phyloP scores from a whole-genome alignment of 2,797 vertebrate species.

The Sciurus carolinensis region DNA sequence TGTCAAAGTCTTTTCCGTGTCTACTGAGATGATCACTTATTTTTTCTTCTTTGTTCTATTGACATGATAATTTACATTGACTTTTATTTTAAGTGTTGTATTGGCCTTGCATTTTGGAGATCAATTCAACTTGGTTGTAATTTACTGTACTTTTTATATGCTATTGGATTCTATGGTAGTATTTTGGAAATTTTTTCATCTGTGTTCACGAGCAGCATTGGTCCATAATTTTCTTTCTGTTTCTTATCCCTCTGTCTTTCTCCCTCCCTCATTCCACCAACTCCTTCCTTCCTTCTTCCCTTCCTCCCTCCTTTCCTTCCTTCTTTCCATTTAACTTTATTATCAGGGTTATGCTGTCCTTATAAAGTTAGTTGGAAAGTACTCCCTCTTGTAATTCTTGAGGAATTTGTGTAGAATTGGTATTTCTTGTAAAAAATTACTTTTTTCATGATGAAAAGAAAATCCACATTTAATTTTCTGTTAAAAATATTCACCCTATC shows the following conservation, averaged over 20 bases:
- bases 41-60: neutral
- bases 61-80: neutral
- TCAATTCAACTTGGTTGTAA: neutral
- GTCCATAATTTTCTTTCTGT: neutral
- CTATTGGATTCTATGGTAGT: neutral
- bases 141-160: neutral
- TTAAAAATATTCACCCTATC: neutral
- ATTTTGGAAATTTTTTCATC: neutral
- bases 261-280: neutral
- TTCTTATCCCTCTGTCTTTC: neutral
- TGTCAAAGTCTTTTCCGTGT: neutral
- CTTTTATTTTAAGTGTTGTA: neutral
- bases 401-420: neutral
- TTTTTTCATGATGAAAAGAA: constrained; percentile 8
- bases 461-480: neutral
- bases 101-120: neutral
- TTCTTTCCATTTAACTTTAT: neutral
- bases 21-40: neutral
- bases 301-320: accelerated
- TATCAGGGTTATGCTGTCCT: neutral
- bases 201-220: neutral
- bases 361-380: neutral
- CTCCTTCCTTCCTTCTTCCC: too few species aligned
- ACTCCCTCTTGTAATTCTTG: neutral
- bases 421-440: neutral